Base-by-base conservation (phyloP, 1,140 invertebrate genomes). In the Drosophila kanapiae region DNA sequence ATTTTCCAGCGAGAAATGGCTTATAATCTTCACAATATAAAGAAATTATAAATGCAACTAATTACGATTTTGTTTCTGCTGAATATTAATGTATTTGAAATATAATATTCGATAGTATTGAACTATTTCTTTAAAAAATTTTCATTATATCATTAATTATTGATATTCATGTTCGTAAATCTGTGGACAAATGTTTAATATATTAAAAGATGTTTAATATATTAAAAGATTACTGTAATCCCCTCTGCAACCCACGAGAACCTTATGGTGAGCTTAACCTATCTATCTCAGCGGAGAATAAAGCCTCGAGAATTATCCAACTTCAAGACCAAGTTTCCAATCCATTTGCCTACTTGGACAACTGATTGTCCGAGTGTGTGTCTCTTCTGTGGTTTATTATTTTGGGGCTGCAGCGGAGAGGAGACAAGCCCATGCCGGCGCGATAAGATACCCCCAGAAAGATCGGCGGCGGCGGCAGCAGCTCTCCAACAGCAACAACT, bases 401-500 rank as follows among this genome's bases (percentile, higher is more conserved):
- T 60, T 72, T 49, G 53, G 67, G 54, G 53, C 29, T 59, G 75
- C 75, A 69, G 29, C 29, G 4, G 40, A 42, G 61, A 49, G 63
- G 38, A 60, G 76, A 78, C 82, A 86, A 86, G 82, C 82, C 77
- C 82, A 67, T 78, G 63, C 74, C 45, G 68, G 45, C 65, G 81
- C 77, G 81, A 84, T 84, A 84, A 84, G 81, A 84, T 85, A 80
- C 77, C 59, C 23, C 29, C 57, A 42, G 63, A 53, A 56, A 33
- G 65, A 71, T 40, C 60, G 75, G 33, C 45, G 57, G 51, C 57
- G 71, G 53, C 60, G 75, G 33, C 45, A 53, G 51, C 57, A 76
- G 53, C 72, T 65, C 72, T 68, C 56, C 64, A 77, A 70, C 69
- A 77, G 61, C 79, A 87, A 87, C 84, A 87, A 87, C 84, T 87